Evolutionary conservation across 2,797 vertebrate species (phyloP), one percentile per base, ranked within the genome.

Genomic region (Chelidonichthys spinosus): DNA sequence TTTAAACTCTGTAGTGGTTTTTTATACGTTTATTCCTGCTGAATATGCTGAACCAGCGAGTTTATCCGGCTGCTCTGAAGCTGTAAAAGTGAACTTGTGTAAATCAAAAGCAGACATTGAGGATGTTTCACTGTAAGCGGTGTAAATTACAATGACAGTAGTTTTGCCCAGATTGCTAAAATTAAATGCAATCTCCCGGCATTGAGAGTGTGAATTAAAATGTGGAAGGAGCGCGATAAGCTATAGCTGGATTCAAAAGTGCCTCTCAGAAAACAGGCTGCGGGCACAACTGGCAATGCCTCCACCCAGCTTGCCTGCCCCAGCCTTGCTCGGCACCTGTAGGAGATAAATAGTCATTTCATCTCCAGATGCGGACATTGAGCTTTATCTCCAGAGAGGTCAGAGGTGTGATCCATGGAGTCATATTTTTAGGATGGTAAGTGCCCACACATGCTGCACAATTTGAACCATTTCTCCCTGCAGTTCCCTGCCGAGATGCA

Each of bases 331-430:
- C 5, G 39, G 15, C 18, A n/a, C 33, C 14, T 62, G 49, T 39
- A 25, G 25, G 25, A 25, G 13, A 65, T 56, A 13, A 7, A 65
- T 32, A 58, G 18, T 69, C 40, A 61, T 56, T 69, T 66, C 71
- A 58, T 66, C 37, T 53, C 7, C 6, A 47, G 63, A 63, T 66
- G 56, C 65, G 78, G 53, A 69, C 37, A 2, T 11, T 75, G 42
- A 47, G 47, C 47, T 55, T 32, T 66, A n/a, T 61, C 42, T 44
- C 69, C 71, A 64, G 14, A 58, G 47, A 7, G 55, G 44, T 76
- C 56, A 63, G 59, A 61, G n/a, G 55, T 60, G n/a, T 59, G n/a
- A 72, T 18, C 11, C 40, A 36, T 11, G 15, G 15, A 80, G 68
- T 67, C 32, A 44, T 42, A 25, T 66, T 70, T 67, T 25, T 4